Evolutionary conservation across 2,113 vertebrate genomes (phyloP).

Genomic region (Sebastes fasciatus): DNA sequence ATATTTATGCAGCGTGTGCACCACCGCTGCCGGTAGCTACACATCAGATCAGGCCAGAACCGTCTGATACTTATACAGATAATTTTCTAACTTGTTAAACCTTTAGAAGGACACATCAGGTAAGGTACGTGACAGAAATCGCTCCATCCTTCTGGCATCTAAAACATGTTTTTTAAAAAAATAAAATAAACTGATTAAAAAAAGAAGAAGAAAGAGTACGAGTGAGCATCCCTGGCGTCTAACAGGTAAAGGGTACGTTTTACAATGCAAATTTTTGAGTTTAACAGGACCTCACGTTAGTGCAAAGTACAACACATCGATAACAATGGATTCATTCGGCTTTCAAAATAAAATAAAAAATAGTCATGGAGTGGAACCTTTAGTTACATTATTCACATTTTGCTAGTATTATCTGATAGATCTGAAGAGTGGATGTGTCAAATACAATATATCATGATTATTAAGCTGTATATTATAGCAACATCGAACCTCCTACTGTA

Average conservation of each 20-base stretch:
- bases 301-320: constrained; percentile 73
- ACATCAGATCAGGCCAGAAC: constrained; percentile 48
- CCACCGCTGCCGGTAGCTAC: constrained; percentile 18
- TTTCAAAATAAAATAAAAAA: constrained; percentile 50
- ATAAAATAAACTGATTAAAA: neutral
- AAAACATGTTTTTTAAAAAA: constrained; percentile 1
- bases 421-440: constrained; percentile 59
- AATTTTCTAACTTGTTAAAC: neutral
- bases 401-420: constrained; percentile 64
- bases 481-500: constrained; percentile 65
- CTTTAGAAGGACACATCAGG: constrained; percentile 26
- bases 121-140: constrained; percentile 12
- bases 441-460: constrained; percentile 63
- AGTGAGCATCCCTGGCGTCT: constrained; percentile 70
- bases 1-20: constrained; percentile 65
- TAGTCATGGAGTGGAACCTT: constrained; percentile 56
- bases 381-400: constrained; percentile 77
- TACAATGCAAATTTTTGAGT: constrained; percentile 60
- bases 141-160: constrained; percentile 26
- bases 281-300: constrained; percentile 73
- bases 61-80: constrained; percentile 12
- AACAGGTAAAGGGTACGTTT: constrained; percentile 72
- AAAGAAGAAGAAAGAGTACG: neutral
- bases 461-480: constrained; percentile 69
- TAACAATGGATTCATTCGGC: constrained; percentile 62